Evolutionary conservation across 30 jellyfish, hydroid and myxozoan genomes (phyloP).

Genomic region (Calvadosia cruxmelitensis): DNA sequence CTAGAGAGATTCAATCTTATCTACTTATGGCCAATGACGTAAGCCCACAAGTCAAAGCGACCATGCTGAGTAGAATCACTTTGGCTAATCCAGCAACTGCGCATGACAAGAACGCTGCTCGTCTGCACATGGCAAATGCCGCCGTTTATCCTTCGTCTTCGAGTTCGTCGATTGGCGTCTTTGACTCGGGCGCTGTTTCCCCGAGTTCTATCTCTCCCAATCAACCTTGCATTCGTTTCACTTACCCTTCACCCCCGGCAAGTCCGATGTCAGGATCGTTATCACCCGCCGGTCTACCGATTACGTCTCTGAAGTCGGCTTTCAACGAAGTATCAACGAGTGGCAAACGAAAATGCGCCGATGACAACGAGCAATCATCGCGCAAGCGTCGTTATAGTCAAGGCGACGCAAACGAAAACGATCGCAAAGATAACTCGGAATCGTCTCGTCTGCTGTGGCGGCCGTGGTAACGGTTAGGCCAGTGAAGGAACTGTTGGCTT

Average conservation of each 20-base stretch:
- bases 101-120: slow-evolving; percentile 12
- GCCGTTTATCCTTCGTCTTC: slow-evolving; percentile 3
- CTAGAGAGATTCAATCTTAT: slow-evolving; percentile 58
- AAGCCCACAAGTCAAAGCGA: slow-evolving; percentile 63
- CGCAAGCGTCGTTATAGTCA: too few relatives aligned
- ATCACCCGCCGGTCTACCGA: neutral
- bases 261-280: slow-evolving; percentile 24
- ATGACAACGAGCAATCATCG: too few relatives aligned
- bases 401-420: too few relatives aligned
- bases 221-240: slow-evolving; percentile 10
- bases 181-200: neutral
- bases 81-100: slow-evolving; percentile 19
- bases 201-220: neutral
- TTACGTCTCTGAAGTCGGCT: neutral
- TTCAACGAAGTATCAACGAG: neutral
- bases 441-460: too few relatives aligned
- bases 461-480: too few relatives aligned
- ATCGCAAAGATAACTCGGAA: too few relatives aligned
- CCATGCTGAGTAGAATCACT: slow-evolving; percentile 52
- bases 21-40: slow-evolving; percentile 44
- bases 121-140: neutral
- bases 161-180: neutral
- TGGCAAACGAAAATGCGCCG: neutral
- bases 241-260: slow-evolving; percentile 73
- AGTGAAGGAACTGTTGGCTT: too few relatives aligned